Percentiles rank a stretch among this genome's conserved stretches.
phyloP scores from a whole-genome alignment of 2,113 vertebrate genomes.

The human region GRCh38 chr7:106815001-106815500 shows the following conservation, averaged over 20 bases:
- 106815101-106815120: not conserved
- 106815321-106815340: not conserved
- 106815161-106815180: not conserved
- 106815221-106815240: not conserved
- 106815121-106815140: not conserved
- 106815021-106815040: not conserved
- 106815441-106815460: conserved; percentile 43
- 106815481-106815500: not conserved
- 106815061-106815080: not conserved
- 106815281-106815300: conserved; percentile 11
- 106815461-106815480: not conserved
- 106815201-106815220: not conserved
- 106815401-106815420: conserved; percentile 22
- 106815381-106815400: conserved; percentile 35
- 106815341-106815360: conserved; percentile 12
- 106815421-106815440: conserved; percentile 39
- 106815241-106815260: not conserved
- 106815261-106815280: not conserved
- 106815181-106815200: not conserved
- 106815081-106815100: not conserved
- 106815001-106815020: not conserved
- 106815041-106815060: not conserved
- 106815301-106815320: not conserved
- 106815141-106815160: not conserved
- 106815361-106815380: conserved; percentile 29